phyloP scores from a whole-genome alignment of 2,113 vertebrate genomes.

The Rhinopomastus cyanomelas region DNA sequence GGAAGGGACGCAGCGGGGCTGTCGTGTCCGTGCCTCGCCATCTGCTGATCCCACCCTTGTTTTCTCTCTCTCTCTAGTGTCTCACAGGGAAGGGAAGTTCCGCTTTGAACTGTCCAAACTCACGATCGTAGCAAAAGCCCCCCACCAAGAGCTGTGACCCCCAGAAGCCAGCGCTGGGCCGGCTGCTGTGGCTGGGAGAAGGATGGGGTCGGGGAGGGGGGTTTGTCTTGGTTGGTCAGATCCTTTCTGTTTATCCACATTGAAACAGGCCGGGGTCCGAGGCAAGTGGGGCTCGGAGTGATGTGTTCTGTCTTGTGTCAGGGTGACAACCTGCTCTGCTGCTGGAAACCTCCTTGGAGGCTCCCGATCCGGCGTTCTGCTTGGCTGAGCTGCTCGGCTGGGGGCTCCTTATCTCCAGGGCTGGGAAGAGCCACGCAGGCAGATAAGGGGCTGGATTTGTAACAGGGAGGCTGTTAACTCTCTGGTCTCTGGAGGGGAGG shows the following conservation, averaged over 20 bases:
- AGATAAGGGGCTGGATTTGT: slow-evolving; percentile 44
- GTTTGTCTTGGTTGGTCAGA: neutral
- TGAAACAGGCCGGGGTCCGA: neutral
- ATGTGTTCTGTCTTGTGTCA: neutral
- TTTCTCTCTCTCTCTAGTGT: slow-evolving; percentile 74
- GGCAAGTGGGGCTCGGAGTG: neutral
- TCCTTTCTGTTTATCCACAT: neutral
- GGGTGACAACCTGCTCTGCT: neutral
- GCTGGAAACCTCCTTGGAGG: neutral
- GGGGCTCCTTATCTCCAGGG: slow-evolving; percentile 42
- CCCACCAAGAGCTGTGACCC: slow-evolving; percentile 85
- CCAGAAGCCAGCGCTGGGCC: neutral
- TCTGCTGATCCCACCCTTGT: neutral
- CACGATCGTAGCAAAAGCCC: slow-evolving; percentile 77
- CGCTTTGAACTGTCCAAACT: slow-evolving; percentile 89
- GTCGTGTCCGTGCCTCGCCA: neutral
- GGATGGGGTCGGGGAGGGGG: fast-evolving
- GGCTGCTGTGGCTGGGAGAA: neutral
- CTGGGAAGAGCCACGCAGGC: neutral
- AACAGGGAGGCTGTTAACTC: neutral
- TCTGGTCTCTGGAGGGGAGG: neutral
- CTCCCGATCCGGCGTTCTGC: neutral
- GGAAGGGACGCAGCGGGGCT: neutral
- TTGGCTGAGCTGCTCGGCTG: neutral
- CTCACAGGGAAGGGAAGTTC: slow-evolving; percentile 89